A percentile compares a stretch with the other conserved stretches of the same genome.
phyloP scores from a whole-genome alignment of 53 echinoderm and acorn worm genomes.

The Patiria pectinifera region DNA sequence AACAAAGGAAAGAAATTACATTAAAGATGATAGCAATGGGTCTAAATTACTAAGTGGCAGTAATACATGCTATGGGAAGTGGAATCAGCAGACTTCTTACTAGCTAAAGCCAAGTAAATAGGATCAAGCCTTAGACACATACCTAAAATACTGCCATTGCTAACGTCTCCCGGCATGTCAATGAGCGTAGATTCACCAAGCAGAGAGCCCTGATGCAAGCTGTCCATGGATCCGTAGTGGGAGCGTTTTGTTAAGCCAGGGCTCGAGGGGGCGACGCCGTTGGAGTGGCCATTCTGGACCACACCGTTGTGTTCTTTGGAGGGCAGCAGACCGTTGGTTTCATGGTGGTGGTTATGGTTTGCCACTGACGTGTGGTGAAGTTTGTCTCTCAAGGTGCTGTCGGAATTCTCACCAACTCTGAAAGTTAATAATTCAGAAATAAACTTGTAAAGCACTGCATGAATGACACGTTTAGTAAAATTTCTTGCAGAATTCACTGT shows the following conservation, averaged over 20 bases:
- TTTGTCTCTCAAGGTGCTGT: conserved; percentile 59
- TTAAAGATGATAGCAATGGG: neutral
- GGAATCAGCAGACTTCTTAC: no score
- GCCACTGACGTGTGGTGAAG: conserved; percentile 41
- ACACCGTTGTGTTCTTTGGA: neutral
- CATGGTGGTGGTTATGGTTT: neutral
- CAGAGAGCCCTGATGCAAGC: conserved; percentile 10
- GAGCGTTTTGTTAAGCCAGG: neutral
- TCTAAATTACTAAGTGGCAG: neutral
- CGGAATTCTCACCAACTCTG: conserved; percentile 71
- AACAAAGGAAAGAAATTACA: neutral
- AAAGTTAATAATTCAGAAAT: neutral
- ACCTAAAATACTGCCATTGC: neutral
- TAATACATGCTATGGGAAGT: no score
- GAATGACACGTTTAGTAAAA: no score
- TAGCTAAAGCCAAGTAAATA: no score
- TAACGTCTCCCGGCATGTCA: conserved; percentile 13
- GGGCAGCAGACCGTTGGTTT: neutral
- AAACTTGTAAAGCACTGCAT: no score
- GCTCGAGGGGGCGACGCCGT: neutral
- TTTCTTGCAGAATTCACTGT: no score
- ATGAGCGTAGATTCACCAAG: neutral
- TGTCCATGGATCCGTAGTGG: conserved; percentile 40
- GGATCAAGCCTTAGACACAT: neutral
- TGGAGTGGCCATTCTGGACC: conserved; percentile 42